These are phyloP conservation scores for Psylliodes chrysocephalus DNA, from an alignment of 2,888 invertebrate genomes.

Conservation along the genomic window DNA sequence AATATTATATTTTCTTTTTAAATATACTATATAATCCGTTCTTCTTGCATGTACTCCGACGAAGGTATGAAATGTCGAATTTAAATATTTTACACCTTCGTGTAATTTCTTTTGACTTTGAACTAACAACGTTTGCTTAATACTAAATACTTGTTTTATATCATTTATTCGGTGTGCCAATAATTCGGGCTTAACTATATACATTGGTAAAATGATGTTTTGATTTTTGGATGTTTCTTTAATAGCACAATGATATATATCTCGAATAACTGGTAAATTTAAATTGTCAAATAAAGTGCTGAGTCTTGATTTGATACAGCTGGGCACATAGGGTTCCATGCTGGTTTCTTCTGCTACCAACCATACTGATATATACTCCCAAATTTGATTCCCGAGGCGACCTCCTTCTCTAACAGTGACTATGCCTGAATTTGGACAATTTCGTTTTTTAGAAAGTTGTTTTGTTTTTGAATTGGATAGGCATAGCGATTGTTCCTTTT, in stretches of 20 bases:
- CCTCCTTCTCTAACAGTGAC: slow-evolving; percentile 9
- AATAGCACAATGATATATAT: slow-evolving; percentile 66
- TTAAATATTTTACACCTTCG: slow-evolving; percentile 35
- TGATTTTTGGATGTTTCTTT: slow-evolving; percentile 61
- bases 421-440: slow-evolving; percentile 10
- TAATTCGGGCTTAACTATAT: slow-evolving; percentile 67
- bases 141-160: slow-evolving; percentile 68
- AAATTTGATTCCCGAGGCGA: slow-evolving; percentile 18
- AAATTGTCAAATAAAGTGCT: slow-evolving; percentile 68
- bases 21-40: slow-evolving; percentile 68
- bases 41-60: slow-evolving; percentile 69
- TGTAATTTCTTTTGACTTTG: slow-evolving; percentile 61
- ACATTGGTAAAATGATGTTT: slow-evolving; percentile 68
- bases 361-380: slow-evolving; percentile 23
- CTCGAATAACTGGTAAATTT: slow-evolving; percentile 68
- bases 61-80: slow-evolving; percentile 55
- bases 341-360: slow-evolving; percentile 5
- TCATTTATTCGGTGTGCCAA: slow-evolving; percentile 70
- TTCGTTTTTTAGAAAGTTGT: too few relatives aligned
- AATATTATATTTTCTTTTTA: slow-evolving; percentile 66
- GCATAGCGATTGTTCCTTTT: too few relatives aligned
- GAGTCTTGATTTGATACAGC: slow-evolving; percentile 66
- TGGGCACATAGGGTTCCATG: slow-evolving; percentile 62
- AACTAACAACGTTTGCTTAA: slow-evolving; percentile 64
- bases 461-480: too few relatives aligned